Percentiles rank a stretch among this genome's conserved stretches.
Evolutionary conservation across 2,888 invertebrate genomes (phyloP).

Genomic region (Orthonevra nobilis): DNA sequence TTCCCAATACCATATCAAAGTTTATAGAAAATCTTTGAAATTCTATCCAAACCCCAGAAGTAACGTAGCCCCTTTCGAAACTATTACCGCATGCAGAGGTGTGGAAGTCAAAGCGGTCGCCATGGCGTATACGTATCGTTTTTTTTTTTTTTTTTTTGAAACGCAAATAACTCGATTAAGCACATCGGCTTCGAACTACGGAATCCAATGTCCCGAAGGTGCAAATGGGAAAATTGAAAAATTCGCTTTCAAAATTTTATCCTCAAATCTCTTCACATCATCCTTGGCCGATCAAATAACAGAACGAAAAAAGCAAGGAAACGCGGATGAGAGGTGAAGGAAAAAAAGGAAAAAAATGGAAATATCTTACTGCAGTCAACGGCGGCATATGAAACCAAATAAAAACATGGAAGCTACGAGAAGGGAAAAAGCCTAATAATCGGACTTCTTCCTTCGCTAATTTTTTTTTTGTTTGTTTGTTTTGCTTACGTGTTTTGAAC

Average conservation of each 20-base stretch:
- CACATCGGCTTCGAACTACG: slow-evolving; percentile 43
- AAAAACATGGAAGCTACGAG: slow-evolving; percentile 10
- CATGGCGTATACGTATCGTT: slow-evolving; percentile 38
- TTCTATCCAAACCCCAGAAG: neutral
- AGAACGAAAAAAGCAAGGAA: neutral
- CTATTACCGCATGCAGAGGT: slow-evolving; percentile 18
- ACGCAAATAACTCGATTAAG: slow-evolving; percentile 58
- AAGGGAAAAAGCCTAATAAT: slow-evolving; percentile 20
- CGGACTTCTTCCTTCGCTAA: neutral
- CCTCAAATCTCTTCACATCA: slow-evolving; percentile 41
- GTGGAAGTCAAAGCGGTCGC: slow-evolving; percentile 11
- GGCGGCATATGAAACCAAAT: slow-evolving; percentile 1
- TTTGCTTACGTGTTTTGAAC: neutral
- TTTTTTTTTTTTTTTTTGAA: slow-evolving; percentile 1
- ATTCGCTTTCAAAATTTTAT: slow-evolving; percentile 46
- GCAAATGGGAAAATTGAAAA: slow-evolving; percentile 61
- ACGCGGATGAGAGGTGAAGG: too few species aligned
- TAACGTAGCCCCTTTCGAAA: neutral
- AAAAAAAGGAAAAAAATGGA: neutral
- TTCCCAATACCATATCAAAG: too few species aligned
- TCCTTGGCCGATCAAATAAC: slow-evolving; percentile 12
- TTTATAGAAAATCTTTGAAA: too few species aligned
- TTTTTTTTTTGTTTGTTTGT: too few species aligned
- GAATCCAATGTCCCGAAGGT: slow-evolving; percentile 51
- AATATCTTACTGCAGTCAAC: slow-evolving; percentile 1